Percentiles rank a stretch among this genome's conserved stretches.
phyloP scores from a whole-genome alignment of 2,113 vertebrate genomes.

The Pelusios castaneus region DNA sequence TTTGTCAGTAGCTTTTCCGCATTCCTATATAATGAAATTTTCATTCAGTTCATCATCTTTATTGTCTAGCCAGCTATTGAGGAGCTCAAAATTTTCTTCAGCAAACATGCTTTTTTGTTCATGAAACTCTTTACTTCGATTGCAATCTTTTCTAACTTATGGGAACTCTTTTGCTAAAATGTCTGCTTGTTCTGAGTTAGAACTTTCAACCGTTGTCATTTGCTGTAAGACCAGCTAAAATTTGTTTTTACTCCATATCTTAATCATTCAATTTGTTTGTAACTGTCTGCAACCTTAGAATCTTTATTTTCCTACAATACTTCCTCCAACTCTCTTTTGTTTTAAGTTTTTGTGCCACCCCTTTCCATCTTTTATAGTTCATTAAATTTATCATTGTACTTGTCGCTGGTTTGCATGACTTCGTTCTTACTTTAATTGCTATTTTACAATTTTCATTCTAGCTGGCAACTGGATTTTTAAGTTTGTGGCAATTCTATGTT shows the following conservation, averaged over 20 bases:
- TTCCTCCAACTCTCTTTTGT: neutral
- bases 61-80: neutral
- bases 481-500: neutral
- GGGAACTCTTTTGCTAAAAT: neutral
- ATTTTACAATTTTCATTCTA: neutral
- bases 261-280: neutral
- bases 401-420: too few species aligned
- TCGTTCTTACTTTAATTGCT: too few species aligned
- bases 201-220: neutral
- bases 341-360: neutral
- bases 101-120: neutral
- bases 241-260: neutral
- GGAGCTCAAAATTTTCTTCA: neutral
- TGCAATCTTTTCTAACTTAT: neutral
- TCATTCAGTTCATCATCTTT: neutral
- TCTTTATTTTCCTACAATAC: neutral
- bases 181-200: neutral
- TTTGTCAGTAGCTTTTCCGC: neutral
- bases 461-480: neutral
- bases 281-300: neutral
- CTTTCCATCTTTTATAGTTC: neutral
- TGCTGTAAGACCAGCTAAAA: neutral
- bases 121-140: neutral
- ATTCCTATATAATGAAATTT: neutral
- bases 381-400: too few species aligned